These are phyloP conservation scores for Bellardia bayeri DNA, from an alignment of 2,888 invertebrate species.

Conservation along the genomic window DNA sequence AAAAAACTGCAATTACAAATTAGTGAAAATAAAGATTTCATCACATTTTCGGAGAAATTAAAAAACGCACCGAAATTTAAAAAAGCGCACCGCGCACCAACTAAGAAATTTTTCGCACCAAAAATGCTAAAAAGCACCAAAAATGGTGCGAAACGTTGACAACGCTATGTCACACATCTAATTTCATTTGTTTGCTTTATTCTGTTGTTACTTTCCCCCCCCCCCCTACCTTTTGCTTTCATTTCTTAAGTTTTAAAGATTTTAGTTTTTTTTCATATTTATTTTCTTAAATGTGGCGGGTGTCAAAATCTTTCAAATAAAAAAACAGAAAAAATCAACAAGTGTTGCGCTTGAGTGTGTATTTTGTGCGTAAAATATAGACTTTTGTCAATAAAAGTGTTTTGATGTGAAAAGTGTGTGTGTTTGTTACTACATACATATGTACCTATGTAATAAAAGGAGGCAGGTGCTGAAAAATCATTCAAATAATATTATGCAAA, in stretches of 20 bases:
- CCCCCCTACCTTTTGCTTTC: neutral
- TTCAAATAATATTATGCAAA: constrained; percentile 19
- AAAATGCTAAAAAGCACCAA: no score
- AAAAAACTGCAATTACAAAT: no score
- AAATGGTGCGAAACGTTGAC: no score
- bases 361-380: constrained; percentile 13
- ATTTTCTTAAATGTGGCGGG: neutral
- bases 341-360: neutral
- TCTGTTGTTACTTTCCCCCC: neutral
- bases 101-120: no score
- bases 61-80: no score
- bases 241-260: neutral
- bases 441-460: neutral
- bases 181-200: neutral
- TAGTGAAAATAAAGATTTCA: no score
- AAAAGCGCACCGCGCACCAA: no score
- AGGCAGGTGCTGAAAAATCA: constrained; percentile 19
- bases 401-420: neutral
- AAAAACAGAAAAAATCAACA: constrained; percentile 10
- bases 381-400: constrained; percentile 8
- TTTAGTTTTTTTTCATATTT: neutral
- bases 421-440: neutral
- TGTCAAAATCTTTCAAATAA: constrained; percentile 1
- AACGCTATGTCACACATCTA: neutral
- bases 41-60: no score